phyloP scores from a whole-genome alignment of 2,113 vertebrate species.

The Chiloscyllium plagiosum region DNA sequence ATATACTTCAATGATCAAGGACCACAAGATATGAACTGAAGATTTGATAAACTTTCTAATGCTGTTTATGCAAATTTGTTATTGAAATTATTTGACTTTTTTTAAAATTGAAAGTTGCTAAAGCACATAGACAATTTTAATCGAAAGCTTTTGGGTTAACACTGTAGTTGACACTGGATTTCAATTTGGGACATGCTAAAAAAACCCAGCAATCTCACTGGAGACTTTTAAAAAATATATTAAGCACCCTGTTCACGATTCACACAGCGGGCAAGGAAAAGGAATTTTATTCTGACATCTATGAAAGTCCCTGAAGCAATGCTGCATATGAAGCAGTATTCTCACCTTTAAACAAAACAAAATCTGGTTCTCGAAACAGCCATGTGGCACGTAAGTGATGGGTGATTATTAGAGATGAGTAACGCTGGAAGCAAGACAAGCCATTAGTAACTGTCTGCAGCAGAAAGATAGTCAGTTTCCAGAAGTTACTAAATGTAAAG shows the following conservation, averaged over 20 bases:
- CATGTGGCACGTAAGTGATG: neutral
- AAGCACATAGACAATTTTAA: neutral
- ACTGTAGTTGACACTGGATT: neutral
- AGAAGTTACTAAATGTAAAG: neutral
- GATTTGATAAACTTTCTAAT: neutral
- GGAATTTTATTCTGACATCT: neutral
- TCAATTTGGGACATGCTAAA: neutral
- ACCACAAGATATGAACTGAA: neutral
- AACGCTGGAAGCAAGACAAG: neutral
- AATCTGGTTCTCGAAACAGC: neutral
- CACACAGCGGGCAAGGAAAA: neutral
- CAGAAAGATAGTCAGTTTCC: neutral
- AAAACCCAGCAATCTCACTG: neutral
- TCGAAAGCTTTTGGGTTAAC: neutral
- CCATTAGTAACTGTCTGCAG: neutral
- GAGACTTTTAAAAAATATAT: neutral
- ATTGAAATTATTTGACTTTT: neutral
- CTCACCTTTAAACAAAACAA: neutral
- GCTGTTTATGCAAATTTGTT: neutral
- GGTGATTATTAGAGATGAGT: neutral
- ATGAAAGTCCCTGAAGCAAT: neutral
- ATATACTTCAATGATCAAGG: neutral
- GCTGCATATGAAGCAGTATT: no score
- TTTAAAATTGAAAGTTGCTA: neutral
- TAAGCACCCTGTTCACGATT: neutral